These are phyloP conservation scores for Drosophila pseudotalamancana DNA, from an alignment of 2,888 invertebrate species.

Conservation along the genomic window DNA sequence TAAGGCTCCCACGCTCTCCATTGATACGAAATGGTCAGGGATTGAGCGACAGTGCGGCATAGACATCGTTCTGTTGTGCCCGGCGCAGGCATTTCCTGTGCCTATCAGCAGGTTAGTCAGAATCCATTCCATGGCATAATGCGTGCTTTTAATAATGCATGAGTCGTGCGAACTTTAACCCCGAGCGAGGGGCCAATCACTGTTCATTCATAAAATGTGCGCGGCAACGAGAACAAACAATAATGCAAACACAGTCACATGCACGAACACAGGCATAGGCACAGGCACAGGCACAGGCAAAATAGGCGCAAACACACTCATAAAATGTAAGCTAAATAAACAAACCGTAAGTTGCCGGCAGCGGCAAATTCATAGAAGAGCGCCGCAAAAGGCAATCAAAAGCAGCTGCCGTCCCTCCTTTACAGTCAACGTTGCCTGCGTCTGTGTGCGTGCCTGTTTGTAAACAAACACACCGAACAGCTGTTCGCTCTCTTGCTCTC, in stretches of 20 bases:
- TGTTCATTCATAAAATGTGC: conserved; percentile 71
- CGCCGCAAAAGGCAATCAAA: conserved; percentile 28
- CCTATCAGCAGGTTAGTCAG: conserved; percentile 86
- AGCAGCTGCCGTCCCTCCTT: conserved; percentile 15
- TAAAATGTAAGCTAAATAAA: conserved; percentile 73
- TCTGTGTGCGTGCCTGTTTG: conserved; percentile 42
- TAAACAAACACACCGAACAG: conserved; percentile 45
- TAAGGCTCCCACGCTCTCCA: conserved; percentile 86
- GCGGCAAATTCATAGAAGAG: conserved; percentile 15
- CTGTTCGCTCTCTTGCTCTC: conserved; percentile 37
- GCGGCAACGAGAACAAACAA: conserved; percentile 40
- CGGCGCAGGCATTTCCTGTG: conserved; percentile 91
- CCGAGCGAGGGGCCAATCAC: conserved; percentile 15
- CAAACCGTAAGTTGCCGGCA: conserved; percentile 55
- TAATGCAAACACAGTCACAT: conserved; percentile 25
- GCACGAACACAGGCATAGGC: neutral
- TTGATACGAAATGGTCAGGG: conserved; percentile 85
- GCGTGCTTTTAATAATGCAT: conserved; percentile 61
- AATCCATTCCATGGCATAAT: neutral
- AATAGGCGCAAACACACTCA: conserved; percentile 48
- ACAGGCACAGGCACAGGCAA: conserved; percentile 23
- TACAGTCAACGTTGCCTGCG: neutral
- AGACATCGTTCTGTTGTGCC: conserved; percentile 89
- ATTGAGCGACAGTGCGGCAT: conserved; percentile 87
- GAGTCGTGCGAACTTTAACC: conserved; percentile 61